phyloP scores from a whole-genome alignment of 2,113 vertebrate species.

The Pyrgilauda ruficollis region DNA sequence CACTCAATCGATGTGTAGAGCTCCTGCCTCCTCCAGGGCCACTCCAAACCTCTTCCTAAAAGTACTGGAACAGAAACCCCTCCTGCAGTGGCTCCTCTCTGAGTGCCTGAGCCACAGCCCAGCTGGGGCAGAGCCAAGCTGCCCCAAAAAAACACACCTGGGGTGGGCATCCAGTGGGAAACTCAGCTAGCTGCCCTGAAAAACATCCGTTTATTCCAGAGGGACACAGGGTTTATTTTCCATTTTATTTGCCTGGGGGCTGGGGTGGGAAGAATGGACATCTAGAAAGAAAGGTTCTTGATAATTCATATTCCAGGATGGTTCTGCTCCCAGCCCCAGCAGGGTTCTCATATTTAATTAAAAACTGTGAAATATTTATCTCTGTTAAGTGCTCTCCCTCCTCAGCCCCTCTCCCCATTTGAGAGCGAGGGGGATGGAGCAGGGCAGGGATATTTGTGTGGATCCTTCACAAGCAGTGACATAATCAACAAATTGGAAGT shows the following conservation, averaged over 20 bases:
- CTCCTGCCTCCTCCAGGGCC: neutral
- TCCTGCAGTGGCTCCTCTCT: neutral
- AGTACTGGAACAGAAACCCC: neutral
- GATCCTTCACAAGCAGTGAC: neutral
- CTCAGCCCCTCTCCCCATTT: neutral
- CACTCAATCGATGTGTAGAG: neutral
- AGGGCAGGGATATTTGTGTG: neutral
- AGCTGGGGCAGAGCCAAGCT: neutral
- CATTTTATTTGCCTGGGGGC: neutral
- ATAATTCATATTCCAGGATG: neutral
- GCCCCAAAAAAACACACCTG: neutral
- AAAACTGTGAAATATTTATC: conserved; percentile 29
- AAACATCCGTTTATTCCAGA: neutral
- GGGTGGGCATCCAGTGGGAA: neutral
- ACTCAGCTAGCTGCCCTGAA: neutral
- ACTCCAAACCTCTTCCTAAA: neutral
- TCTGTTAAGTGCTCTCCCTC: neutral
- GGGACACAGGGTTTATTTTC: neutral
- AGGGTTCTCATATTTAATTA: conserved; percentile 42
- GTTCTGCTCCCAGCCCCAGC: neutral
- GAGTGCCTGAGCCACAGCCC: neutral
- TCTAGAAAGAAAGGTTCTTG: neutral
- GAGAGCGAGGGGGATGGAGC: neutral
- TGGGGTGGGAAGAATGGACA: neutral
- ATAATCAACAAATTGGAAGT: neutral